A percentile compares a stretch with the other conserved stretches of the same genome.
Evolutionary conservation across 1,140 invertebrate genomes (phyloP).

Genomic region (Amyelois transitella): DNA sequence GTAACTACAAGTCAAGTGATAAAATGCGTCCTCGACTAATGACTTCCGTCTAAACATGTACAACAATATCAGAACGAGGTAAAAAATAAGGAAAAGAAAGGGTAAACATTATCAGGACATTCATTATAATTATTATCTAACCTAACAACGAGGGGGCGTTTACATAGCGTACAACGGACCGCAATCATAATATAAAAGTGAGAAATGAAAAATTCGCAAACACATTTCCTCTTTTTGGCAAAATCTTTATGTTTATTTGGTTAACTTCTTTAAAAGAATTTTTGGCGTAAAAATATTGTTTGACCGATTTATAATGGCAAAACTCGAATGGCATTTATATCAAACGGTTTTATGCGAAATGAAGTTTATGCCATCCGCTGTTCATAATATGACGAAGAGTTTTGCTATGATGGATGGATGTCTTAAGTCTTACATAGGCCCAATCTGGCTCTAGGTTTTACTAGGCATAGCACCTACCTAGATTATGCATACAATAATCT

Average conservation of each 20-base stretch:
- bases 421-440: background rate
- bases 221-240: no score
- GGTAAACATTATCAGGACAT: slow-evolving; percentile 54
- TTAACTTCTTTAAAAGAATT: no score
- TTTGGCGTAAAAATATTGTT: no score
- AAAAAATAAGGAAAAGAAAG: slow-evolving; percentile 55
- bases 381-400: no score
- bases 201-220: no score
- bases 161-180: slow-evolving; percentile 2
- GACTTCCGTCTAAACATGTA: slow-evolving; percentile 30
- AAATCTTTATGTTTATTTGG: no score
- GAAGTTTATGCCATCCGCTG: no score
- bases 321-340: background rate
- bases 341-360: no score
- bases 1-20: slow-evolving; percentile 38
- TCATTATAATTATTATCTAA: slow-evolving; percentile 48
- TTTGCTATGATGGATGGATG: background rate
- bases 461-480: background rate
- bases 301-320: no score
- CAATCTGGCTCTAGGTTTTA: background rate
- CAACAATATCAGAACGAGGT: slow-evolving; percentile 56
- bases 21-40: slow-evolving; percentile 40
- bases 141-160: slow-evolving; percentile 40
- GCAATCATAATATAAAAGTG: no score
- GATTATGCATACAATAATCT: background rate